Evolutionary conservation across 2,888 invertebrate species (phyloP).

Genomic region (Yponomeuta malinellus): DNA sequence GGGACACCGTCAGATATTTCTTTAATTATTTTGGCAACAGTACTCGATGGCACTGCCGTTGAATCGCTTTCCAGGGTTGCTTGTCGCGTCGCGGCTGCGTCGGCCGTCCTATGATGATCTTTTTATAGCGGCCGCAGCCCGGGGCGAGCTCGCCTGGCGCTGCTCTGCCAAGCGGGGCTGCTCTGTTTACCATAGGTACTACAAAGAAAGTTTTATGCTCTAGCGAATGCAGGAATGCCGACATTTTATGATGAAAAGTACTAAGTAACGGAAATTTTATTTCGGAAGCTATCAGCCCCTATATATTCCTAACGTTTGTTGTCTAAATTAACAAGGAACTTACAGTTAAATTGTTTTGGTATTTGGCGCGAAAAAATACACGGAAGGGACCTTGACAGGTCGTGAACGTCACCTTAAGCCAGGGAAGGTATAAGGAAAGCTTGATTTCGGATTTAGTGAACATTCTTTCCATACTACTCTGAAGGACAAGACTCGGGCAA

Average conservation of each 20-base stretch:
- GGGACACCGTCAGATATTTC: slow-evolving; percentile 79
- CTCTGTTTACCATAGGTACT: slow-evolving; percentile 17
- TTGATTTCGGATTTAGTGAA: too few species aligned
- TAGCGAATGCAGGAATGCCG: neutral
- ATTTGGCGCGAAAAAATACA: too few species aligned
- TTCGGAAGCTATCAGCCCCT: too few species aligned
- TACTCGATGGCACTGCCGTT: slow-evolving; percentile 71
- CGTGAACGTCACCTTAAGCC: too few species aligned
- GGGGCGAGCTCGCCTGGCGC: slow-evolving; percentile 51
- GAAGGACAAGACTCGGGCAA: neutral
- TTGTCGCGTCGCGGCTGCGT: slow-evolving; percentile 59
- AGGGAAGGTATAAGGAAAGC: too few species aligned
- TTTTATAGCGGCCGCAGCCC: slow-evolving; percentile 74
- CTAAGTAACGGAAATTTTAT: too few species aligned
- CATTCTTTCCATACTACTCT: neutral
- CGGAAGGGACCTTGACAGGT: too few species aligned
- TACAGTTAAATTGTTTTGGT: too few species aligned
- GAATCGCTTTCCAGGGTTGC: slow-evolving; percentile 75
- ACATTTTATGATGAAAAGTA: neutral
- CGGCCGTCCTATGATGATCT: slow-evolving; percentile 70
- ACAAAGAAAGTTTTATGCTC: slow-evolving; percentile 15
- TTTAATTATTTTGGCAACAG: slow-evolving; percentile 88
- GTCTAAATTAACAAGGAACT: too few species aligned
- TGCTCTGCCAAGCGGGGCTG: slow-evolving; percentile 38
- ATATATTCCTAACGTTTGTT: too few species aligned